These are phyloP conservation scores for Fopius arisanus DNA, from an alignment of 1,140 invertebrate species.

Conservation along the genomic window DNA sequence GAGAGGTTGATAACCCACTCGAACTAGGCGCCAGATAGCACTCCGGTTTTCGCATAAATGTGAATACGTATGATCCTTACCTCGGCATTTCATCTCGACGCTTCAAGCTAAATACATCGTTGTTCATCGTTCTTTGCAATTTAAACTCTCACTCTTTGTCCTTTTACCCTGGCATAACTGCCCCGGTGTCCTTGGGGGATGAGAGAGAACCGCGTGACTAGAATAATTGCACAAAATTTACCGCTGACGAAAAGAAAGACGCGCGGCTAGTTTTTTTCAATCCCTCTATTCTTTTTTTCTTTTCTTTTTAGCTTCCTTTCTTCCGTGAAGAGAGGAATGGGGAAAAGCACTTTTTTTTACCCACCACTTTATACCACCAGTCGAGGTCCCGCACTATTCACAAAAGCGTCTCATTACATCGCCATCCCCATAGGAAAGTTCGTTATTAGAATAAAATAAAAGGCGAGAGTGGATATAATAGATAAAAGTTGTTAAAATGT, in stretches of 20 bases:
- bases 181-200: not conserved
- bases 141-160: not conserved
- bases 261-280: conserved; percentile 12
- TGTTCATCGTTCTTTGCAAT: not conserved
- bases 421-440: conserved; percentile 1
- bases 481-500: not conserved
- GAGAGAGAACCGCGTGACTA: conserved; percentile 12
- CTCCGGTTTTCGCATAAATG: not conserved
- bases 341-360: conserved; percentile 50
- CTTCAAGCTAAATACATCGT: not conserved
- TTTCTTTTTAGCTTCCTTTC: conserved; percentile 37
- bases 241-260: conserved; percentile 15
- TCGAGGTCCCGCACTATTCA: not conserved
- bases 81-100: not conserved
- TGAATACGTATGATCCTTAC: not conserved
- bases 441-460: conserved; percentile 22
- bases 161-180: not conserved
- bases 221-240: conserved; percentile 18
- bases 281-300: conserved; percentile 1
- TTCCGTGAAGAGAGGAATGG: conserved; percentile 35
- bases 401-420: conserved; percentile 16
- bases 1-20: conserved; percentile 2
- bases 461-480: conserved; percentile 10
- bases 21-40: not conserved
- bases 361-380: conserved; percentile 22